Percentiles rank a stretch among this genome's conserved stretches.
Evolutionary conservation across 2,797 vertebrate genomes (phyloP).

Genomic region (Gastrophryne carolinensis): DNA sequence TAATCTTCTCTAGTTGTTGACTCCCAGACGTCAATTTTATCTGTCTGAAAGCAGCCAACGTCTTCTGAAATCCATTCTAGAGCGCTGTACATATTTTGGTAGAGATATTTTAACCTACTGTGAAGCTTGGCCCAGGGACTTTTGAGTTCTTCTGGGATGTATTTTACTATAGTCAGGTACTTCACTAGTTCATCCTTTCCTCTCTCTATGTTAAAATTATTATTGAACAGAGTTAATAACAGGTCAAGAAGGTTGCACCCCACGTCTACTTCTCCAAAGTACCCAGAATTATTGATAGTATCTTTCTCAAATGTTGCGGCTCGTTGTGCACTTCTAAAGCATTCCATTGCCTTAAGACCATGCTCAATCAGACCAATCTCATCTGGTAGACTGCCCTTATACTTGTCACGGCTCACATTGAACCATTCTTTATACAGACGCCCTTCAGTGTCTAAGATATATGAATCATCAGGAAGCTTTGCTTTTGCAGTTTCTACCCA

Average conservation of each 20-base stretch:
- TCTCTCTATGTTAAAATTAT: constrained; percentile 18
- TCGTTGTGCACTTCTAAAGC: constrained; percentile 73
- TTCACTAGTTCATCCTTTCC: constrained; percentile 65
- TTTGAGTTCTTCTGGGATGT: constrained; percentile 70
- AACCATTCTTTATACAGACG: constrained; percentile 81
- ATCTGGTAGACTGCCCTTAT: constrained; percentile 57
- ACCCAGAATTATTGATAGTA: constrained; percentile 68
- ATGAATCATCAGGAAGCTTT: constrained; percentile 71
- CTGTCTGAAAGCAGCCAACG: constrained; percentile 80
- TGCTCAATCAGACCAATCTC: constrained; percentile 65
- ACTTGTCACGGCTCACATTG: constrained; percentile 63
- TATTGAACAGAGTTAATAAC: constrained; percentile 68
- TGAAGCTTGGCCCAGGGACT: constrained; percentile 72
- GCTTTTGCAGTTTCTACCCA: constrained; percentile 74
- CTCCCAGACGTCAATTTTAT: constrained; percentile 63
- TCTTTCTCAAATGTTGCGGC: constrained; percentile 70
- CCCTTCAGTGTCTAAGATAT: constrained; percentile 80
- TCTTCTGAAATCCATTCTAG: constrained; percentile 82
- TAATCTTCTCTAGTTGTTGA: constrained; percentile 57
- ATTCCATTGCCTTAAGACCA: constrained; percentile 75
- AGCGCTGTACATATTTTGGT: constrained; percentile 67
- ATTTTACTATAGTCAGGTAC: constrained; percentile 72
- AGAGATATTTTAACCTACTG: constrained; percentile 68
- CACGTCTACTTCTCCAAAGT: constrained; percentile 74
- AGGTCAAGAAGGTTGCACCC: constrained; percentile 74